phyloP scores from a whole-genome alignment of 2,113 vertebrate species.

The Cottus gobio region DNA sequence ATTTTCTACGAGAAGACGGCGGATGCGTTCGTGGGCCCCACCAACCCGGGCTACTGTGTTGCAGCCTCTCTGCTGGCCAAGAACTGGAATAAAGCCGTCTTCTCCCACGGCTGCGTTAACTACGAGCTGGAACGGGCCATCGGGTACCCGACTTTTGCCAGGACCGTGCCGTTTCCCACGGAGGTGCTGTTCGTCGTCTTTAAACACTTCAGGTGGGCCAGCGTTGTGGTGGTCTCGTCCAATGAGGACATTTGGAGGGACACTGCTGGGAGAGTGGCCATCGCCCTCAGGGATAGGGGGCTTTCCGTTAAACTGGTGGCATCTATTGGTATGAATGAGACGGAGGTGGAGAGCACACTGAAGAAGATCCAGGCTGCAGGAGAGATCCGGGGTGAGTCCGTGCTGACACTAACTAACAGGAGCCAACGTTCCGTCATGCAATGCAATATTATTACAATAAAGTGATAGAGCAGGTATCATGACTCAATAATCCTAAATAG shows the following conservation, averaged over 20 bases:
- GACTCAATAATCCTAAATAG: background rate
- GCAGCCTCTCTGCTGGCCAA: slow-evolving; percentile 85
- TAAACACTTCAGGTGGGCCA: slow-evolving; percentile 92
- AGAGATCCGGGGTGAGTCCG: slow-evolving; percentile 86
- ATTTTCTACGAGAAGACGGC: slow-evolving; percentile 80
- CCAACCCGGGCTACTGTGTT: slow-evolving; percentile 91
- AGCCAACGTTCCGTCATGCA: background rate
- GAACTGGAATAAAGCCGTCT: slow-evolving; percentile 91
- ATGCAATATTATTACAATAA: background rate
- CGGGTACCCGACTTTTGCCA: slow-evolving; percentile 82
- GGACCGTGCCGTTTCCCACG: slow-evolving; percentile 84
- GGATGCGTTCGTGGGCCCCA: slow-evolving; percentile 87
- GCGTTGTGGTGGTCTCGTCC: slow-evolving; percentile 88
- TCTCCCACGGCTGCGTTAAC: slow-evolving; percentile 89
- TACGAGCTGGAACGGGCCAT: slow-evolving; percentile 84
- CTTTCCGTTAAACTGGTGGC: slow-evolving; percentile 87
- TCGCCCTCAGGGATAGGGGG: slow-evolving; percentile 82
- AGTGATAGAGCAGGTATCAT: background rate
- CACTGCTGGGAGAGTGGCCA: slow-evolving; percentile 84
- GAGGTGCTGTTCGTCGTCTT: slow-evolving; percentile 86
- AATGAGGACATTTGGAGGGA: slow-evolving; percentile 90
- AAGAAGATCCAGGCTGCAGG: slow-evolving; percentile 81
- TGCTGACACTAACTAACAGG: background rate
- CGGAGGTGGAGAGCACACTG: slow-evolving; percentile 81
- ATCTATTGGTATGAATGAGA: slow-evolving; percentile 80